These are phyloP conservation scores for Coracias cyanogaster DNA, from an alignment of 2,797 vertebrate species.

Conservation along the genomic window DNA sequence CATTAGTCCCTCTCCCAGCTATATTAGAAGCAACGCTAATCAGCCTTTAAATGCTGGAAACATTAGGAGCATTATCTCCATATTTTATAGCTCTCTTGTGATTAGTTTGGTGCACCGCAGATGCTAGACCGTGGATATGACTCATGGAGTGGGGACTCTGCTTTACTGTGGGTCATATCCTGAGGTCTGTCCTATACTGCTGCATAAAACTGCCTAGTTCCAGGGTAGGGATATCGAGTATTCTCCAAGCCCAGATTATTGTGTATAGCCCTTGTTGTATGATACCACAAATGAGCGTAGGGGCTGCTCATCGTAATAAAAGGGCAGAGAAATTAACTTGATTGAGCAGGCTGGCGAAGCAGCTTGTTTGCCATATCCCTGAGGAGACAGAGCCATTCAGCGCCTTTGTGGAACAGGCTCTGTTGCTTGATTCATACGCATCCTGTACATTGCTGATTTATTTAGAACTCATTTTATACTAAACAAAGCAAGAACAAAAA, in stretches of 20 bases:
- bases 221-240: neutral
- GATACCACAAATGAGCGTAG: rapidly evolving
- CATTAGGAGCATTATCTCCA: neutral
- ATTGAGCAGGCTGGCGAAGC: neutral
- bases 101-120: neutral
- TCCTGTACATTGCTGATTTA: neutral
- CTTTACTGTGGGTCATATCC: rapidly evolving
- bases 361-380: neutral
- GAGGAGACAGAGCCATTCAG: neutral
- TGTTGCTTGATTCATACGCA: neutral
- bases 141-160: rapidly evolving
- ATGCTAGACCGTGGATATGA: neutral
- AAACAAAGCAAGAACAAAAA: neutral
- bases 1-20: neutral
- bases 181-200: neutral
- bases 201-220: neutral
- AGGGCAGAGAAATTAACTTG: conserved; percentile 4
- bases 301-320: neutral
- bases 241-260: neutral
- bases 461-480: neutral
- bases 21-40: neutral
- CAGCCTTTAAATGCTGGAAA: conserved; percentile 14
- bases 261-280: neutral
- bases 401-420: neutral
- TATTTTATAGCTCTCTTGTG: neutral